Percentiles rank a stretch among this genome's conserved stretches.
Evolutionary conservation across 2,797 vertebrate species (phyloP).

Genomic region (Cirrhinus mrigala): DNA sequence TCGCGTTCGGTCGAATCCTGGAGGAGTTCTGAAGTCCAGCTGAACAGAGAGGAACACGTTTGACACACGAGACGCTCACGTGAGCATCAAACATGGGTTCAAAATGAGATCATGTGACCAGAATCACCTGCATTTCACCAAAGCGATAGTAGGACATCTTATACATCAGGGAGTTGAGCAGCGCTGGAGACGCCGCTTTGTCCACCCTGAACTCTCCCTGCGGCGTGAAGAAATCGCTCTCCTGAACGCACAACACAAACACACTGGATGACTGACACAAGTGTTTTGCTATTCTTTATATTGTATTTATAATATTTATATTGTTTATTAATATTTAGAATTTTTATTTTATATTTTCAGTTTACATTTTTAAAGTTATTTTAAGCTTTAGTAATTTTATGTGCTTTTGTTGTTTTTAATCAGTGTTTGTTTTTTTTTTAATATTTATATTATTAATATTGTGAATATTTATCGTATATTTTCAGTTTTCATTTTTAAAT

Average conservation of each 20-base stretch:
- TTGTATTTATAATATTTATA: too few species aligned
- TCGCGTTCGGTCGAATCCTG: slow-evolving; percentile 94
- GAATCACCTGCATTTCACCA: slow-evolving; percentile 96
- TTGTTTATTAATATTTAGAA: too few species aligned
- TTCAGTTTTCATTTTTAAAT: too few species aligned
- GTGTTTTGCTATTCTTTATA: too few species aligned
- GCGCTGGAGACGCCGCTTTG: slow-evolving; percentile 93
- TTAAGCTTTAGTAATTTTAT: too few species aligned
- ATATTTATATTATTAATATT: too few species aligned
- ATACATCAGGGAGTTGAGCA: slow-evolving; percentile 98
- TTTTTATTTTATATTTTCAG: too few species aligned
- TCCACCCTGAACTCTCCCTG: slow-evolving; percentile 97
- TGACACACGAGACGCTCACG: not conserved
- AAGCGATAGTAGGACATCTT: slow-evolving; percentile 99
- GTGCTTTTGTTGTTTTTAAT: too few species aligned
- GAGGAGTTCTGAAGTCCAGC: slow-evolving; percentile 97
- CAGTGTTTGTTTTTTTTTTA: too few species aligned
- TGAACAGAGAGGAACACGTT: slow-evolving; percentile 64
- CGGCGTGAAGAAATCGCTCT: slow-evolving; percentile 97
- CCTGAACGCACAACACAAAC: slow-evolving; percentile 73
- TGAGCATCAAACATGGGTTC: not conserved
- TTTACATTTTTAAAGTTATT: too few species aligned
- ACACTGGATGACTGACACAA: not conserved
- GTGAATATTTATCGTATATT: too few species aligned
- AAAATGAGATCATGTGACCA: not conserved